These are phyloP conservation scores for Chrysolina oricalcia DNA, from an alignment of 2,888 invertebrate genomes.

Conservation along the genomic window DNA sequence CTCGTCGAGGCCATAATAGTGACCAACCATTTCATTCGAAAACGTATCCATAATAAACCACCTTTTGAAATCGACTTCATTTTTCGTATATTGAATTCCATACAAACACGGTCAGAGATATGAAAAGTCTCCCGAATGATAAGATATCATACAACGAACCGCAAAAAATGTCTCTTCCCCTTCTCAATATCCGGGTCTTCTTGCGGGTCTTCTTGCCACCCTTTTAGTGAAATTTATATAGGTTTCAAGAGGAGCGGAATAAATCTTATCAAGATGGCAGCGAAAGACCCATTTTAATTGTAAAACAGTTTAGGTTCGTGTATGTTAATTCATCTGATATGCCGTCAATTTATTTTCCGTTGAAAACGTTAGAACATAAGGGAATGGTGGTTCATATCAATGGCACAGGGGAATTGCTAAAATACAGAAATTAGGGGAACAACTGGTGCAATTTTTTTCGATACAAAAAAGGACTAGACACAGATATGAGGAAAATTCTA, in stretches of 20 bases:
- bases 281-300: conserved; percentile 10
- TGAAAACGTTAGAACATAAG: background rate
- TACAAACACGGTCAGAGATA: conserved; percentile 12
- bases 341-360: background rate
- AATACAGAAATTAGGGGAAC: no score
- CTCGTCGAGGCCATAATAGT: background rate
- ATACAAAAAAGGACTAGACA: no score
- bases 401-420: no score
- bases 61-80: conserved; percentile 10
- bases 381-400: no score
- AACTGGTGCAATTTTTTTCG: no score
- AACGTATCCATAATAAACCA: conserved; percentile 16
- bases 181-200: conserved; percentile 1
- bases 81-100: conserved; percentile 12
- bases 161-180: background rate
- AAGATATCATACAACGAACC: conserved; percentile 10
- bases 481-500: no score
- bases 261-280: conserved; percentile 16
- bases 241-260: conserved; percentile 1
- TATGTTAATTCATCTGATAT: conserved; percentile 1
- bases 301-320: conserved; percentile 6
- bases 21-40: conserved; percentile 2
- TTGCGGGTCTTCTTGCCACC: conserved; percentile 22
- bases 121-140: conserved; percentile 19
- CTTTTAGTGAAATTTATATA: conserved; percentile 25